Evolutionary conservation across 2,797 vertebrate species (phyloP).

Genomic region (Yasuhikotakia modesta): DNA sequence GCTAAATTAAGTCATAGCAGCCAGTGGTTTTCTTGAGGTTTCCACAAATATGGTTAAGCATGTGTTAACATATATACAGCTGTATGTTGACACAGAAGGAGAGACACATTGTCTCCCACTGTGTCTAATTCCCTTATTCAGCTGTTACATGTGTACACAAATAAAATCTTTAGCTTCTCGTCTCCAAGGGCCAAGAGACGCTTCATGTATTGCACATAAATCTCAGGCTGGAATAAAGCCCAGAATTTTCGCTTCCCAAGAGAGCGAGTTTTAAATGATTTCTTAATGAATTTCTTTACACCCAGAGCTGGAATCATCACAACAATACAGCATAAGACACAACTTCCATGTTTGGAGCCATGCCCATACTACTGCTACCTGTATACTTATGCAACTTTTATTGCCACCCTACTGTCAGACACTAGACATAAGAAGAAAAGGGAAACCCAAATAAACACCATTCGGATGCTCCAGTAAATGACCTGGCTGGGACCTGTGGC

Average conservation of each 20-base stretch:
- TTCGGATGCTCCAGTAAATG: neutral
- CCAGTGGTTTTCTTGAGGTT: slow-evolving; percentile 14
- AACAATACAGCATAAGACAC: slow-evolving; percentile 27
- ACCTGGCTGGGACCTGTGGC: neutral
- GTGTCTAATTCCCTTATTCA: slow-evolving; percentile 14
- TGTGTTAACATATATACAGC: slow-evolving; percentile 33
- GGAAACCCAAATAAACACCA: neutral
- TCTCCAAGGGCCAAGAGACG: slow-evolving; percentile 26
- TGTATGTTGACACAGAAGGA: slow-evolving; percentile 24
- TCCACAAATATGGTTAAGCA: slow-evolving; percentile 23
- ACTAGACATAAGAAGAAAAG: neutral
- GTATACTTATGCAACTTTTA: neutral
- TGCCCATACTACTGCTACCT: neutral
- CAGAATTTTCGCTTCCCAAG: slow-evolving; percentile 35
- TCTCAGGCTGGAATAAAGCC: slow-evolving; percentile 49
- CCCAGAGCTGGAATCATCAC: slow-evolving; percentile 21
- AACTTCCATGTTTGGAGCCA: slow-evolving; percentile 32
- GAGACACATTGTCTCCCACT: neutral
- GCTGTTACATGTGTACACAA: slow-evolving; percentile 40
- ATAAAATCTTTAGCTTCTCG: slow-evolving; percentile 41
- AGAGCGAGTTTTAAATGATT: slow-evolving; percentile 43
- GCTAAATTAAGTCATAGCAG: neutral
- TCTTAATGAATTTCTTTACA: slow-evolving; percentile 55
- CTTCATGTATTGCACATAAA: slow-evolving; percentile 30
- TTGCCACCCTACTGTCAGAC: neutral